Evolutionary conservation across 2,113 vertebrate genomes (phyloP), one percentile per base, ranked within the genome.

Genomic region (Sebastes schlegelii): DNA sequence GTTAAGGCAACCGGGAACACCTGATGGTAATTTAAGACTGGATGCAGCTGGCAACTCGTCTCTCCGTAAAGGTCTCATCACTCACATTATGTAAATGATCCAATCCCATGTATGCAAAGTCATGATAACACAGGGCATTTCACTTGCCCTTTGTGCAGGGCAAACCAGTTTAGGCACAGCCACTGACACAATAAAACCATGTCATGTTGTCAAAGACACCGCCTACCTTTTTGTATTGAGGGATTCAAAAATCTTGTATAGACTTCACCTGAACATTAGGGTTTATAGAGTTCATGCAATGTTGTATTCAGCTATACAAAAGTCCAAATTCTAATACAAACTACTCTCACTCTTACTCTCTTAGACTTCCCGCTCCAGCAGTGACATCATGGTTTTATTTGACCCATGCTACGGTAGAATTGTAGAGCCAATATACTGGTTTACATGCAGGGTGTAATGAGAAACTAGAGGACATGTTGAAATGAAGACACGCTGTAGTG

Each of bases 41-140:
- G 34, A 34, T 34, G 34, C 34, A 34, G 34, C 34, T 34, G 34
- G 34, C 34, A 34, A 4, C 34, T 34, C 34, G 34, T 34, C 34
- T 34, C 34, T 34, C 34, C 34, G 34, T 34, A 34, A 34, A 34
- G 34, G 0, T 34, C 34, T 34, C 34, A 34, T 34, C 34, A 34
- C 34, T 34, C 34, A 34, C 34, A 34, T 34, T 1, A 57, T 43
- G n/a, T 2, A 45, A 57, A 45, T 9, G 2, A 23, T 1, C 17
- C 1, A 1, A 45, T 14, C 11, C 8, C 0, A 17, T 11, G 21
- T 10, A 65, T 86, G 67, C 83, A 86, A 70, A 74, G 66, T 84
- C 84, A 85, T 46, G 73, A 13, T 45, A 16, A 52, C 26, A 0
- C 40, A 7, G 48, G 5, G 8, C 3, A 21, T 71, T 74, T 48